Base-by-base conservation (phyloP, 2,888 invertebrate genomes). In the Andrena praecox region DNA sequence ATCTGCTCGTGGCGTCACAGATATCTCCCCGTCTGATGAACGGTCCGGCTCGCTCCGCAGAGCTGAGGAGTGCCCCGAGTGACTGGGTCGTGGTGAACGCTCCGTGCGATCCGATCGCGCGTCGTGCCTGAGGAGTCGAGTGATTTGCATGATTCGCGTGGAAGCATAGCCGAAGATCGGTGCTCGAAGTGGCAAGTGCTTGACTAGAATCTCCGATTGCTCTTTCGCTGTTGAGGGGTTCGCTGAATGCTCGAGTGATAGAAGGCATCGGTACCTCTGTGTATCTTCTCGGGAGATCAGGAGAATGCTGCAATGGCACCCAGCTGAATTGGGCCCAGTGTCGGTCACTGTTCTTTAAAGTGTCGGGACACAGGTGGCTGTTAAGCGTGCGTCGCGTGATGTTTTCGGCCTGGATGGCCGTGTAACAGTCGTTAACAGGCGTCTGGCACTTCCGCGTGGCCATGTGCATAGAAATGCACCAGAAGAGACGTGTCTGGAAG, bases 401-500 rank as follows among this genome's bases (percentile, higher is more conserved):
- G 24, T 7, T 72, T 59, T 59, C 59, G 52, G 42, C 24, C 76
- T 35, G 29, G 35, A 12, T 7, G 33, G 52, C 70, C 59, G 62
- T 54, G 66, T 29, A 71, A 62, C 20, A 54, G 29, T 4, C 80
- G 64, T 54, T 52, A 64, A 54, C 54, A 52, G 56, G 42, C 66
- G 66, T 56, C 73, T 56, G 31, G 56, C 33, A 35, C 59, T 77
- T 80, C 72, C 80, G 79, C 67, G 56, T 68, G 69, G 8, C 35
- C 72, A 67, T 16, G 62, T 64, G 82, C 68, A 71, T 83, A 74
- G 73, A 80, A 75, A 74, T 56, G 72, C 64, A 60, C 12, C 33
- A 31, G 29, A 7, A 42, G 33, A 50, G 68, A 3, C 66, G 48
- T 62, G 77, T 77, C 67, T 76, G 66, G 62, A 72, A 33, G 66